A percentile compares a stretch with the other conserved stretches of the same genome.
Evolutionary conservation across 2,888 invertebrate genomes (phyloP).

Genomic region (Rotaria sp.): DNA sequence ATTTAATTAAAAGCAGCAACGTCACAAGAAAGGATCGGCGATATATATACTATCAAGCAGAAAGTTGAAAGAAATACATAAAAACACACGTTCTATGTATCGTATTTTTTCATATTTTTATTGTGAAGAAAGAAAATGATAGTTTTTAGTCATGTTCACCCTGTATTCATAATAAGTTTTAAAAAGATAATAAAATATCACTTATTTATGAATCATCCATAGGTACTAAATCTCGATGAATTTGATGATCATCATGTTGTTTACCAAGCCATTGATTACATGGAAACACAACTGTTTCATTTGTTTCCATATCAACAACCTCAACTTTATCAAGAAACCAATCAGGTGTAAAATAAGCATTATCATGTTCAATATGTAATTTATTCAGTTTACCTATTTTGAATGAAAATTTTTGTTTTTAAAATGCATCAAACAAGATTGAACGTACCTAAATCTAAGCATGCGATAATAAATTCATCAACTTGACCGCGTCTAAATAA

Average conservation of each 20-base stretch:
- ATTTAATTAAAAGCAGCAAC: too few relatives aligned
- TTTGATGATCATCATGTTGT: conserved; percentile 52
- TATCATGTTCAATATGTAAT: conserved; percentile 52
- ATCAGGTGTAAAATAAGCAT: conserved; percentile 51
- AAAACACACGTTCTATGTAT: too few relatives aligned
- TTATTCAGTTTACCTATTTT: background rate
- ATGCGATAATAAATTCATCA: conserved; percentile 49
- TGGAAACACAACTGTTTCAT: conserved; percentile 29
- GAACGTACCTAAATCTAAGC: conserved; percentile 49
- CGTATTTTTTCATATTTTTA: too few relatives aligned
- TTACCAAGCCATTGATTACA: conserved; percentile 48
- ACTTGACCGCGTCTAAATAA: conserved; percentile 52
- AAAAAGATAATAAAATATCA: background rate
- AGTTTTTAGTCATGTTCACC: too few relatives aligned
- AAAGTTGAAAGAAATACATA: too few relatives aligned
- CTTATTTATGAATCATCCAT: background rate
- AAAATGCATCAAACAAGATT: background rate
- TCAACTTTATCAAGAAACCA: conserved; percentile 54
- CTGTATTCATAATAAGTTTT: too few relatives aligned
- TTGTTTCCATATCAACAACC: conserved; percentile 26
- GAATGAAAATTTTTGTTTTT: background rate
- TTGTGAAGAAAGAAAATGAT: too few relatives aligned
- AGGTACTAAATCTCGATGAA: conserved; percentile 50
- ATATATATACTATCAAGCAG: too few relatives aligned
- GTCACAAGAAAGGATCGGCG: too few relatives aligned